Base-by-base conservation (phyloP, 30 jellyfish, hydroid and myxozoan genomes). In the Chrysaora quinquecirrha region DNA sequence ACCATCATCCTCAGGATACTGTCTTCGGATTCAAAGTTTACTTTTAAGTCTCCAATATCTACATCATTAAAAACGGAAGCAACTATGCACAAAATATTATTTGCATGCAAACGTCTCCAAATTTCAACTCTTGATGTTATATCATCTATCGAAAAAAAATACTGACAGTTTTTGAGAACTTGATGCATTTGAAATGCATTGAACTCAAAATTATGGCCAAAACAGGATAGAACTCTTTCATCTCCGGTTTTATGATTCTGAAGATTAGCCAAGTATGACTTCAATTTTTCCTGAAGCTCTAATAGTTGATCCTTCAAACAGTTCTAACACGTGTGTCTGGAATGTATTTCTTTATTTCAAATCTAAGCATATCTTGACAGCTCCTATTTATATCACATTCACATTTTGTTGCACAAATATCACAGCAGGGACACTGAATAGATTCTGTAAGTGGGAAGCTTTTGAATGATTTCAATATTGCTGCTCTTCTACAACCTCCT, bases 391-490 rank as follows among this genome's bases (percentile, higher is more conserved):
- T 14, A 38, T 38, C 54, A 38, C 82, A 31, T 22, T 34, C 48
- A 46, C 82, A 70, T 29, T 29, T 46, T 1, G 19, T 70, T 2
- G 82, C 65, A 28, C 82, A 70, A 34, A 22, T 70, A 43, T 70
- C 82, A 47, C 82, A 70, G 68, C 82, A 70, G 22, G 1, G 24
- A 34, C 82, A 70, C n/a, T n/a, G n/a, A 34, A 14, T 23, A 30
- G 21, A 0, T 70, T 35, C 24, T 6, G 60, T 30, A 12, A 22
- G 12, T 0, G 24, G 28, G 7, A 1, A 12, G 24, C n/a, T n/a
- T n/a, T 30, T 30, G 62, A 66, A 66, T 1, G 16, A 30, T 3
- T 60, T 60, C 27, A 30, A 25, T 0, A 64, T 64, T 0, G 77
- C 50, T 28, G 25, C 50, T 2, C 77, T 25, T 50, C 77, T 64